phyloP scores from a whole-genome alignment of 2,888 invertebrate species.

The Tachystola acroxantha region DNA sequence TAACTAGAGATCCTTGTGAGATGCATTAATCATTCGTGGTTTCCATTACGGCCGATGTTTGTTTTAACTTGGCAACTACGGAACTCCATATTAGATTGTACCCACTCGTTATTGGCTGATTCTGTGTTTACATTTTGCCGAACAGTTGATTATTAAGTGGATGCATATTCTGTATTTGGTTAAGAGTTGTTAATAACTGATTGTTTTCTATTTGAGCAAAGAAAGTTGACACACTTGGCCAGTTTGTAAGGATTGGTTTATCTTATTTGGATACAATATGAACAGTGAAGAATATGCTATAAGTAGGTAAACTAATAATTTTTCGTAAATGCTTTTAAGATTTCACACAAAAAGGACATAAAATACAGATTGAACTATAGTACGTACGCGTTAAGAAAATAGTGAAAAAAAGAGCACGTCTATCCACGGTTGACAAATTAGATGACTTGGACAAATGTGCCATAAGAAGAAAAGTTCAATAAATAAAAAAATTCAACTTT shows the following conservation, averaged over 20 bases:
- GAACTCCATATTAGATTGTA: constrained; percentile 29
- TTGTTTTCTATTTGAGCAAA: not conserved
- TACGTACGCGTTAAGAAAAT: too few relatives aligned
- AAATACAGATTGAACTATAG: too few relatives aligned
- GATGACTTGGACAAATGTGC: too few relatives aligned
- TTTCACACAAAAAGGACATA: too few relatives aligned
- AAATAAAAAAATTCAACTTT: too few relatives aligned
- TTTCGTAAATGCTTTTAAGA: too few relatives aligned
- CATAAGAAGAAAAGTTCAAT: too few relatives aligned
- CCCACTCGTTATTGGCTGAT: constrained; percentile 17
- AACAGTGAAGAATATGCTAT: not conserved
- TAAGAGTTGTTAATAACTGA: constrained; percentile 11
- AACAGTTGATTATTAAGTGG: constrained; percentile 20
- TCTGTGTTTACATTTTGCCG: constrained; percentile 21
- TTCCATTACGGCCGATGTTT: constrained; percentile 41
- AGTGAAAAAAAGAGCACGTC: too few relatives aligned
- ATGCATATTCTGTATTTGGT: constrained; percentile 17
- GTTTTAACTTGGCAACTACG: constrained; percentile 38
- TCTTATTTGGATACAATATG: not conserved
- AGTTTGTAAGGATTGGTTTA: not conserved
- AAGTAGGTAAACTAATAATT: too few relatives aligned
- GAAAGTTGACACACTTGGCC: not conserved
- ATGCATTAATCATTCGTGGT: constrained; percentile 40
- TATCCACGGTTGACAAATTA: too few relatives aligned
- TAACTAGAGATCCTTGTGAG: constrained; percentile 25